These are phyloP conservation scores for Glaucomys volans DNA, from an alignment of 2,113 vertebrate genomes.

Conservation along the genomic window DNA sequence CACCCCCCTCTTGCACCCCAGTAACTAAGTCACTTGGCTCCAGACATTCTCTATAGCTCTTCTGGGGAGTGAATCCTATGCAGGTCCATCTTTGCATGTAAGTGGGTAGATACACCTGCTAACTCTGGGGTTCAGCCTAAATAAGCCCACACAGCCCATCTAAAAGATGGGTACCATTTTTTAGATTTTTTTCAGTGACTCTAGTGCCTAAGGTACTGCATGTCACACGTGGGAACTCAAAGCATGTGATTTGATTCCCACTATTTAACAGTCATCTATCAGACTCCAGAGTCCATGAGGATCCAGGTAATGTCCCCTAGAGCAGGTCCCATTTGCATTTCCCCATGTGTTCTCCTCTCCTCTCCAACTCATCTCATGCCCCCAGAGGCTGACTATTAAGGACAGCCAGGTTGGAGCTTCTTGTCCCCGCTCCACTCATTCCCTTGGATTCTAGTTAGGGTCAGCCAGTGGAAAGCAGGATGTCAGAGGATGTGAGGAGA, in stretches of 20 bases:
- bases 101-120: no score
- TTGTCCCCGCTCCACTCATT: rapidly evolving
- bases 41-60: no score
- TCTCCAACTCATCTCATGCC: neutral
- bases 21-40: neutral
- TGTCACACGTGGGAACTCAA: neutral
- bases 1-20: neutral
- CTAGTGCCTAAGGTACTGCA: neutral
- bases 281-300: neutral
- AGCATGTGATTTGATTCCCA: neutral
- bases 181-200: neutral
- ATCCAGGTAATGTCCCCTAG: no score
- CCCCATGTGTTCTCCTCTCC: rapidly evolving
- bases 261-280: neutral
- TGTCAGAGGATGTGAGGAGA: neutral
- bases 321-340: neutral
- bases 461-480: neutral
- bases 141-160: no score
- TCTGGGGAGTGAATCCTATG: no score
- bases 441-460: neutral
- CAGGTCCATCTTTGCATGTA: no score
- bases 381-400: neutral
- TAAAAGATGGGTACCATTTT: neutral
- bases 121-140: no score
- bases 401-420: neutral